Base-by-base conservation (phyloP, 2,113 vertebrate species). In the Sturnus vulgaris region DNA sequence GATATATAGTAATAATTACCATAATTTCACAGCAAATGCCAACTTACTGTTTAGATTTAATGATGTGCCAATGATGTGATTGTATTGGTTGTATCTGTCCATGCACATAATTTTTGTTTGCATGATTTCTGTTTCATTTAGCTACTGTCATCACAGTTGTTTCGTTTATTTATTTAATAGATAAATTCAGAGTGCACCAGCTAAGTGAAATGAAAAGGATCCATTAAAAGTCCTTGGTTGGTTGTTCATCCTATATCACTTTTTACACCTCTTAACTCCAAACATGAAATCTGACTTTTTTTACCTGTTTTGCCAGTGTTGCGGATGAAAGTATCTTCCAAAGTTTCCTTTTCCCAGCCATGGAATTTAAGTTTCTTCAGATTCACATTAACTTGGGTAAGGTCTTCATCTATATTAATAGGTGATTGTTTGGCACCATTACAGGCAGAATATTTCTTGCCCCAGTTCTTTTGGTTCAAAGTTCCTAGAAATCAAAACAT, bases 221-320 rank as follows among this genome's bases (percentile, higher is more conserved):
- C 49, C 17, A 42, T 44, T 61, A 19, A 37, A 75, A 81, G 25
- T 59, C 22, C 22, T 63, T 64, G 15, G 8, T 12, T 69, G 27
- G 11, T 33, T 60, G n/a, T 10, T 21, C 9, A 1, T 18, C 21
- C 65, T 65, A 7, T 5, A 87, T 33, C 23, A 61, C 9, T 85
- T 84, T 40, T 66, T 46, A 75, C 46, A 95, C 24, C 23, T 87
- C 60, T 72, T 52, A 79, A 77, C 14, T 53, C 50, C 64, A 80
- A 78, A 79, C 11, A 88, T 27, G 44, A 81, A 92, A 94, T 64
- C 21, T 37, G 49, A 64, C 3, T 60, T 47, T 46, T 60, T 60
- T 97, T 93, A 99, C 99, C 99, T 77, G 99, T 99, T 98, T 99
- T 99, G 25, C 99, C 99, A 77, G 99, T 99, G 71, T 99, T 99